These are phyloP conservation scores for Tortrix viridana DNA, from an alignment of 2,888 invertebrate genomes.

Conservation along the genomic window DNA sequence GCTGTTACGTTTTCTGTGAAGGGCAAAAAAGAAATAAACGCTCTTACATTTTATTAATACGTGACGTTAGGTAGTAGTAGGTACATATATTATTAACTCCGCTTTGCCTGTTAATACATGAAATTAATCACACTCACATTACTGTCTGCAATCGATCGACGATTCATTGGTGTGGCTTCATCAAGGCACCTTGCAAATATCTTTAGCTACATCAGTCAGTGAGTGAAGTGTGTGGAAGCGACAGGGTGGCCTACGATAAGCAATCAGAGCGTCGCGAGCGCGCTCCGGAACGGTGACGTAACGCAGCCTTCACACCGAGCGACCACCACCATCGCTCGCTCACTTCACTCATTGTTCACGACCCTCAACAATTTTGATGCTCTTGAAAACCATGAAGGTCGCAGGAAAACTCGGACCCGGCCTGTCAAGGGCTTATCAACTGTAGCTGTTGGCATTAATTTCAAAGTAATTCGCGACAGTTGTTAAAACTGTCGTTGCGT, in stretches of 20 bases:
- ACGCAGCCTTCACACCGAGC: conserved; percentile 70
- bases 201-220: conserved; percentile 4
- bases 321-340: conserved; percentile 43
- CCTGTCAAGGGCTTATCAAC: conserved; percentile 3
- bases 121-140: no score
- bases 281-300: conserved; percentile 75
- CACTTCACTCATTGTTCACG: conserved; percentile 20
- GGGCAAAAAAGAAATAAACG: no score
- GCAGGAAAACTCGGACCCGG: background rate
- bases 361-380: conserved; percentile 27
- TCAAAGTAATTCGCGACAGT: background rate
- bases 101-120: no score
- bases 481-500: conserved; percentile 2
- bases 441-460: background rate
- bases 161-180: background rate
- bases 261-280: conserved; percentile 76
- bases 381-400: conserved; percentile 32
- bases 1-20: no score
- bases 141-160: no score
- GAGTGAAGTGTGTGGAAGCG: conserved; percentile 32
- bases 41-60: no score
- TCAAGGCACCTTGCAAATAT: conserved; percentile 6
- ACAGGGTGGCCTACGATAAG: conserved; percentile 50
- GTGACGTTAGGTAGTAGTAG: no score
- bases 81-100: no score